Evolutionary conservation across 1,140 invertebrate genomes (phyloP).

Genomic region (Leptopilina boulardi): DNA sequence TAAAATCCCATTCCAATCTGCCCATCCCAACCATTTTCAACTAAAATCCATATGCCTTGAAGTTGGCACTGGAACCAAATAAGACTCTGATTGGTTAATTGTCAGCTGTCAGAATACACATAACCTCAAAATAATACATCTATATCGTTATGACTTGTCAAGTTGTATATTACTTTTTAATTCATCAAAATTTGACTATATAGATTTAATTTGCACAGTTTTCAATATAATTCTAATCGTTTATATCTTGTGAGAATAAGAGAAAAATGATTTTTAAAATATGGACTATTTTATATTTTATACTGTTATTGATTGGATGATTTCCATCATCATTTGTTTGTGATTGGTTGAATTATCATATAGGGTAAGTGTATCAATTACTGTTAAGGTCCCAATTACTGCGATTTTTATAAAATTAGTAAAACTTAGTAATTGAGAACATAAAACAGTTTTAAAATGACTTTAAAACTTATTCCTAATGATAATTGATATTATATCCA

Average conservation of each 20-base stretch:
- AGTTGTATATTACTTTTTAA: background rate
- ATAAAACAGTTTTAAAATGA: no score
- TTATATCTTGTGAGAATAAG: no score
- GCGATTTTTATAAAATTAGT: no score
- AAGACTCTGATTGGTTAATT: background rate
- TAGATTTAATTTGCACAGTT: no score
- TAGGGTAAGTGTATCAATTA: no score
- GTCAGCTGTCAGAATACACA: background rate
- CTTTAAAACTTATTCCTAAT: no score
- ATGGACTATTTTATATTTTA: background rate
- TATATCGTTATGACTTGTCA: background rate
- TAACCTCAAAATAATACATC: background rate
- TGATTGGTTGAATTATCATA: background rate
- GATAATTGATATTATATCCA: no score
- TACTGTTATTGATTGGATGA: background rate
- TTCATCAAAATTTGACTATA: background rate
- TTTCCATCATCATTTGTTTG: background rate
- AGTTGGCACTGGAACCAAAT: background rate
- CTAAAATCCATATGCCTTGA: background rate
- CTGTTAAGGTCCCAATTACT: no score
- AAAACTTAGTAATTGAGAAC: no score
- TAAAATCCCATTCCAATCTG: slow-evolving; percentile 16
- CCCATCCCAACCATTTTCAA: background rate
- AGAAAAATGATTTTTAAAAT: no score
- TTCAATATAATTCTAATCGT: no score